Conservation (phyloP, 2,888 invertebrate species). For the Eurois occulta region DNA sequence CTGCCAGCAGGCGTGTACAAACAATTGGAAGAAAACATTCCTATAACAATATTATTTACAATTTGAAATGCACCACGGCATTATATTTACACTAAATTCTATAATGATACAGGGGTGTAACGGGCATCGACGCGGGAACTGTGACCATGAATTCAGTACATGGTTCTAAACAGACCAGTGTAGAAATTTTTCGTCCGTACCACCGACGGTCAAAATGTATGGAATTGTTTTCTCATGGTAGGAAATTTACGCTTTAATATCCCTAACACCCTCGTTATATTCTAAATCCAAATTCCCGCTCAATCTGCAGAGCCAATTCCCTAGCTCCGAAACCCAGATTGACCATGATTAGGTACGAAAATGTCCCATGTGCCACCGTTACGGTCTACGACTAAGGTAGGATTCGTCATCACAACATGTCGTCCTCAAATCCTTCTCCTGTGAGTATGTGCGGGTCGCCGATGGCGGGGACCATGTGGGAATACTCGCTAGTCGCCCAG, state of each 20-base stretch:
- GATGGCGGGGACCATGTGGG: constrained; percentile 92
- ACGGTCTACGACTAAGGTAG: not conserved
- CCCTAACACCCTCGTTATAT: too few species aligned
- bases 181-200: not conserved
- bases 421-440: constrained; percentile 81
- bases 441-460: constrained; percentile 87
- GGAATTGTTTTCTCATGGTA: not conserved
- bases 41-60: constrained; percentile 58
- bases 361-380: not conserved
- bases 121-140: not conserved
- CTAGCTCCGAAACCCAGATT: not conserved
- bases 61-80: constrained; percentile 54
- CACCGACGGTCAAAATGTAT: not conserved
- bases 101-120: not conserved
- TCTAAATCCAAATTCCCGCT: constrained; percentile 10
- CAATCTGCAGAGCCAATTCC: not conserved
- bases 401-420: constrained; percentile 74
- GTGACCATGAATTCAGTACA: too few species aligned
- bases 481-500: constrained; percentile 94
- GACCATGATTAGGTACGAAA: not conserved
- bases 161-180: not conserved
- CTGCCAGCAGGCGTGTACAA: constrained; percentile 64
- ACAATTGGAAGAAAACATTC: constrained; percentile 54
- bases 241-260: too few species aligned
- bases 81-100: constrained; percentile 40